Base-by-base conservation (phyloP, 1,140 invertebrate genomes). In the Aphaenogaster rudis region DNA sequence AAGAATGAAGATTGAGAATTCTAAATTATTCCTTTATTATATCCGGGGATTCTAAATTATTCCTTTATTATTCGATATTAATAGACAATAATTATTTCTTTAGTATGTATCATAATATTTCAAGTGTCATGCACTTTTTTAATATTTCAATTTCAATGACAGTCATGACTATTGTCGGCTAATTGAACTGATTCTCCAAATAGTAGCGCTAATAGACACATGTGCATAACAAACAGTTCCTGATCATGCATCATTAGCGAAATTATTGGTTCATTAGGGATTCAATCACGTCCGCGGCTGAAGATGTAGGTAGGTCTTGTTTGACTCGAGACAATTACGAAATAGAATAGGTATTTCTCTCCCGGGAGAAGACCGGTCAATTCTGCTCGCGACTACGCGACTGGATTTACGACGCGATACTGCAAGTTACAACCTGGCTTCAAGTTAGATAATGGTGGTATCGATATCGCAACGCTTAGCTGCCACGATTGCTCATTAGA, bases 251-350 rank as follows among this genome's bases (percentile, higher is more conserved):
- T 86, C 81, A 88, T 88, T 88, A 88, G 42, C 7, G 28, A 88
- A 85, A 86, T 88, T 86, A 86, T 61, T 67, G 82, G 82, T 86
- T 86, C 67, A 67, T 88, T 74, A 77, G 63, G 64, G 39, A 85
- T 78, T 57, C 59, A 63, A 86, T 74, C 67, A 71, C 54, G 69
- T 66, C 11, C 33, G 21, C 13, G 57, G 21, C 11, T 36, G 59
- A 82, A 59, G 79, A 69, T 74, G 33, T 69, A 42, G 7, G 11
- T 59, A 17, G 33, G 28, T 48, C 54, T 45, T 28, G 17, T 80
- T 59, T 81, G 50, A 71, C 36, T 80, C 45, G 42, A 79, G 64
- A 67, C 52, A 59, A 48, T 17, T 69, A 21, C 39, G 77, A 81
- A 86, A 67, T 48, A 69, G 42, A 86, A 57, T n/a, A 2, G 54